Evolutionary conservation across 2,113 vertebrate genomes (phyloP).

Genomic region (Candoia aspera): DNA sequence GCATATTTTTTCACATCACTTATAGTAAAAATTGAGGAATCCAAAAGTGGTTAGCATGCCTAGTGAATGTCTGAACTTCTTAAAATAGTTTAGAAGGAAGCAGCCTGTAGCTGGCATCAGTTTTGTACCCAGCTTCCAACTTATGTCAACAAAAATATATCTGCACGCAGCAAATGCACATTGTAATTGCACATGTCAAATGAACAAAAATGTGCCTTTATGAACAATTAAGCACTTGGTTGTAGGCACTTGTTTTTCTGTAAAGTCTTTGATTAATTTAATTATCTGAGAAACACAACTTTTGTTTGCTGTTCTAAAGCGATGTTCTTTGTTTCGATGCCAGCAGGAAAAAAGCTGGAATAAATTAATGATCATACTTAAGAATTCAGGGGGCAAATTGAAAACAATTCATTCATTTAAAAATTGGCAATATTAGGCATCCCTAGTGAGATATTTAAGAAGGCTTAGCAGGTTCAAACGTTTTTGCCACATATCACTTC

Average conservation of each 20-base stretch:
- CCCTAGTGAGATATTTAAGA: neutral
- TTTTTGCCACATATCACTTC: neutral
- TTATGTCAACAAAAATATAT: constrained; percentile 10
- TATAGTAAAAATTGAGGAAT: neutral
- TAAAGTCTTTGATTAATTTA: constrained; percentile 5
- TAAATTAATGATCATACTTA: neutral
- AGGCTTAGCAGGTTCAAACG: neutral
- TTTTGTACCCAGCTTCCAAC: neutral
- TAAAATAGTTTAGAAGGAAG: neutral
- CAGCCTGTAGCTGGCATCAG: neutral
- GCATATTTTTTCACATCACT: neutral
- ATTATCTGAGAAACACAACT: constrained; percentile 22
- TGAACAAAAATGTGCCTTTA: constrained; percentile 19
- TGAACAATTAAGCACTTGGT: constrained; percentile 22
- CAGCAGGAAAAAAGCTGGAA: neutral
- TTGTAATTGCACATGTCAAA: constrained; percentile 31
- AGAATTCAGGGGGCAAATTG: neutral
- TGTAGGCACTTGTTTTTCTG: neutral
- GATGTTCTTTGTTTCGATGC: neutral
- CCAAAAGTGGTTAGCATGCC: constrained; percentile 6
- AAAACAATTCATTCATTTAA: constrained; percentile 5
- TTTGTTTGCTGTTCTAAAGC: constrained; percentile 16
- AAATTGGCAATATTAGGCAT: neutral
- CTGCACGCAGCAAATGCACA: constrained; percentile 20
- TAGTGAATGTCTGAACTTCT: neutral